Base-by-base conservation (phyloP, 2,797 vertebrate genomes). In the Melanogrammus aeglefinus region DNA sequence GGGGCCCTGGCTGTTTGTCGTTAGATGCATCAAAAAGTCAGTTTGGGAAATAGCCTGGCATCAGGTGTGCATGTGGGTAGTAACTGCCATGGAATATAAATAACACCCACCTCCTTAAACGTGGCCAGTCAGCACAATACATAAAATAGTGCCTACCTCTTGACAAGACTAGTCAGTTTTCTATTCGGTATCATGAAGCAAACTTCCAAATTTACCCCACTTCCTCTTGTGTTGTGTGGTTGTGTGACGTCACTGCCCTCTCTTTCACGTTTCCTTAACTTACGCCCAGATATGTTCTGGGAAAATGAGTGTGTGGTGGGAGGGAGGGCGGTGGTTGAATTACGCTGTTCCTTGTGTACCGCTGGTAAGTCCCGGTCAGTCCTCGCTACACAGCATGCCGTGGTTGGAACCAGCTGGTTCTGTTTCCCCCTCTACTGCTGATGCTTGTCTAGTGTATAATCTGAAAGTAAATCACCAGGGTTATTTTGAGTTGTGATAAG, bases 241-340 rank as follows among this genome's bases (percentile, higher is more conserved):
- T 35, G 1, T 1, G 47, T 72, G 6, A 79, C 85, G 83, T 92
- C 91, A 91, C 6, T 77, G 76, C 57, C 10, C n/a, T 21, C 72
- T 24, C 14, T 31, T 29, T 77, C 81, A 73, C 76, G 39, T 80
- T 87, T 84, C 24, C 78, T 80, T 79, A 81, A 85, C 74, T 82
- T 82, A 79, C 78, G 41, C 79, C 83, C 77, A 84, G 10, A 74
- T 73, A 75, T 6, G n/a, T 18, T 75, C 70, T 72, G 70, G 70
- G 70, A 35, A 72, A 77, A 75, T 79, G 83, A 75, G 18, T 18
- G 66, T 77, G 71, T 75, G 39, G 78, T 82, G 13, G 76, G 76
- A 75, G 18, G 66, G 81, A 85, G 76, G 76, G 13, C 1, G 77
- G 70, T 82, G 86, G 89, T 86, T 81, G 70, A 81, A 89, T 88